Percentiles rank a stretch among this genome's conserved stretches.
phyloP scores from a whole-genome alignment of 2,888 invertebrate species.

The Ypsolopha sequella region DNA sequence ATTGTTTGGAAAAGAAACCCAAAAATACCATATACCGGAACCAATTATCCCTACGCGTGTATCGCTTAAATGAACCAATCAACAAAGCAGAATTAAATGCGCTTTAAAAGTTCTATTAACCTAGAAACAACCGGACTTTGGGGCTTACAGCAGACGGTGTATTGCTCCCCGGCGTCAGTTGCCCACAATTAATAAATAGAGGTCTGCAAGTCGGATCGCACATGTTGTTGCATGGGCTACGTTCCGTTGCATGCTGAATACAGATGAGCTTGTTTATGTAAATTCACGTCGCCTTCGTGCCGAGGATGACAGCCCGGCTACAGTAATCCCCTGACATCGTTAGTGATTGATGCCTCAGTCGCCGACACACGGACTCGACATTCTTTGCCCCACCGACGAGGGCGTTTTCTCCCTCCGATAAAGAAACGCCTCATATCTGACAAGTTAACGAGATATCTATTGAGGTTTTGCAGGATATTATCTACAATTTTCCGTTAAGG shows the following conservation, averaged over 20 bases:
- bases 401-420: background rate
- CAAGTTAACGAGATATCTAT: conserved; percentile 2
- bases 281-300: conserved; percentile 44
- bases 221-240: conserved; percentile 62
- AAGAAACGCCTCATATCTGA: background rate
- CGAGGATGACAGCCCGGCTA: conserved; percentile 37
- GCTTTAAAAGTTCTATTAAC: conserved; percentile 40
- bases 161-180: conserved; percentile 45
- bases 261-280: conserved; percentile 67
- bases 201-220: conserved; percentile 62
- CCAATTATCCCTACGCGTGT: too few relatives aligned
- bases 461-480: background rate
- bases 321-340: conserved; percentile 46
- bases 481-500: background rate
- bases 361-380: background rate
- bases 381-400: background rate
- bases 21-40: too few relatives aligned
- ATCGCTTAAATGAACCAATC: conserved; percentile 25
- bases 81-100: conserved; percentile 25
- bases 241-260: conserved; percentile 56
- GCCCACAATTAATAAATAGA: conserved; percentile 64
- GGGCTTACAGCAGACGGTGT: conserved; percentile 15
- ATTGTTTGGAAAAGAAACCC: too few relatives aligned
- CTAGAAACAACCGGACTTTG: conserved; percentile 30
- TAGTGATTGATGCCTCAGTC: conserved; percentile 50